phyloP scores from a whole-genome alignment of 2,113 vertebrate species.

The Butorides virescens region DNA sequence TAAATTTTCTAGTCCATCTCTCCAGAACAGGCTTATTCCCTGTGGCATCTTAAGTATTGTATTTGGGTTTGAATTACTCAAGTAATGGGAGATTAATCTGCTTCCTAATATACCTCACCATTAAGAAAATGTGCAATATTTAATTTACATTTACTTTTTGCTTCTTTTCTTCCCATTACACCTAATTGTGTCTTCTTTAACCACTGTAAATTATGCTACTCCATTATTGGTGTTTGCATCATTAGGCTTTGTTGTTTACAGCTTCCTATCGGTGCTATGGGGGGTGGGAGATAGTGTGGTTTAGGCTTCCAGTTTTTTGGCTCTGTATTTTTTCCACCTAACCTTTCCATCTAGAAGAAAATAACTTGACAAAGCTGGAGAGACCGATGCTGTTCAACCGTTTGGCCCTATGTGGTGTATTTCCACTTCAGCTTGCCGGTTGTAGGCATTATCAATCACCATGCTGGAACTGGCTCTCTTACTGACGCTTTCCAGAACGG shows the following conservation, averaged over 20 bases:
- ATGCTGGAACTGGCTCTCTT: neutral
- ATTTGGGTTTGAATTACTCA: conserved; percentile 45
- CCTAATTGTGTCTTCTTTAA: conserved; percentile 18
- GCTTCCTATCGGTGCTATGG: neutral
- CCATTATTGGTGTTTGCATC: neutral
- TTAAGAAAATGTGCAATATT: conserved; percentile 32
- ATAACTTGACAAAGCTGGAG: neutral
- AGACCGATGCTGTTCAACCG: neutral
- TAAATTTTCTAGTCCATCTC: conserved; percentile 47
- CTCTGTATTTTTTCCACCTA: neutral
- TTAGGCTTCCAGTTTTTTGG: neutral
- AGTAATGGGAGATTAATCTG: conserved; percentile 54
- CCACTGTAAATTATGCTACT: conserved; percentile 30
- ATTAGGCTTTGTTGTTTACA: conserved; percentile 36
- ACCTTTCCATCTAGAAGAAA: neutral
- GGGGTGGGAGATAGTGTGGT: neutral
- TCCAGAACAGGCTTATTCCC: conserved; percentile 35
- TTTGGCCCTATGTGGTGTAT: neutral
- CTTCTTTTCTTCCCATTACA: conserved; percentile 34
- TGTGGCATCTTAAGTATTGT: conserved; percentile 11
- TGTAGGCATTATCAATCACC: neutral
- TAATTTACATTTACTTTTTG: conserved; percentile 27
- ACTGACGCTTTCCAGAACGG: neutral
- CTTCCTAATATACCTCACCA: neutral
- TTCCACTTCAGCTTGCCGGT: neutral